Base-by-base conservation (phyloP, 2,113 vertebrate species). In the Eclectus roratus region DNA sequence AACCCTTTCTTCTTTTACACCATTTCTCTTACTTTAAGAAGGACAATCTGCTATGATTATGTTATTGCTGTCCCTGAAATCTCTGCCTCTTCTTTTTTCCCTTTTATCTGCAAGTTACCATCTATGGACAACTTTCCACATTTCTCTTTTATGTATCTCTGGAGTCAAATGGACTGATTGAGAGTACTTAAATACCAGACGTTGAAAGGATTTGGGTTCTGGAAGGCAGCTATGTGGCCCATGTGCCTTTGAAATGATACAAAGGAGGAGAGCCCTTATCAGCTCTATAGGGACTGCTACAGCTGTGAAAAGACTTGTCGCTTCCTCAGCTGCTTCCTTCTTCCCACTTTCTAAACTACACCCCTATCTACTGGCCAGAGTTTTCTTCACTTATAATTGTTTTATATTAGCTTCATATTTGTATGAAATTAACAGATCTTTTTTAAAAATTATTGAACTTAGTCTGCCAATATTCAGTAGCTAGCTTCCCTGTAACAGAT, bases 191-290 rank as follows among this genome's bases (percentile, higher is more conserved):
- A 76, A 53, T 44, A 24, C 7, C 27, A 53, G 44, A 37, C 2
- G 0, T 69, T 58, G 43, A 37, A 89, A 77, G 37, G 53, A 37
- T 69, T 28, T 64, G 41, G 17, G 35, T 81, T 65, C 49, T 76
- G 73, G 39, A 52, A n/a, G 69, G 23, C 0, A 13, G 6, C 31
- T 37, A 0, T 47, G 21, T 25, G 12, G 10, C 69, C 25, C 6
- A 2, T 25, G 8, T 63, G 29, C 68, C 44, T 91, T 77, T 49
- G 49, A 60, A 76, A 80, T 58, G 55, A 10, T 43, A 14, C 3
- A 2, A 13, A 23, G 41, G 31, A 78, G 71, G 17, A 47, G 28
- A 72, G 9, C 29, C 23, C 55, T 13, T 39, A 9, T 84, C 73
- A 72, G 11, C 56, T 44, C 29, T 55, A 4, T 24, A 20, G 56